Evolutionary conservation across 2,888 invertebrate genomes (phyloP).

Genomic region (Andrena camellia): DNA sequence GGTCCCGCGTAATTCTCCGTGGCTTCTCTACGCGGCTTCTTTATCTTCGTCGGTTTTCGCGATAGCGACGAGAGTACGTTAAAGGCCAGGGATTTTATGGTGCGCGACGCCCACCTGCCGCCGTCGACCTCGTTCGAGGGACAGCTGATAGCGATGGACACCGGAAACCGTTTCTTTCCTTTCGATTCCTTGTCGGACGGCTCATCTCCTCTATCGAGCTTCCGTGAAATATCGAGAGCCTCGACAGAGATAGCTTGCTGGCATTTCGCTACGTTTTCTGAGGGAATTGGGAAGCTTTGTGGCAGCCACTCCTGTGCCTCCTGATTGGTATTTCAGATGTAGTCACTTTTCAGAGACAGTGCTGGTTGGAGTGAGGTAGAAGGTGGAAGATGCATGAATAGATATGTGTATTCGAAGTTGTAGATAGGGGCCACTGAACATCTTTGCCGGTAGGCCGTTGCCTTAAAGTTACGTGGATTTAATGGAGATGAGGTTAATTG

Average conservation of each 20-base stretch:
- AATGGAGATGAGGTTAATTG: no score
- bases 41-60: conserved; percentile 25
- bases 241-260: background rate
- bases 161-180: conserved; percentile 53
- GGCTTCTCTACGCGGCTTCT: conserved; percentile 21
- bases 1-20: conserved; percentile 39
- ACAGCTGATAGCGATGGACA: conserved; percentile 52
- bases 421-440: no score
- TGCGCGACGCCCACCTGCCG: conserved; percentile 80
- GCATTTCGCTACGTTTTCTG: background rate
- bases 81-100: conserved; percentile 61
- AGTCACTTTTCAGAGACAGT: no score
- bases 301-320: no score
- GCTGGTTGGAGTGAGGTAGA: no score
- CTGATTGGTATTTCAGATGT: no score
- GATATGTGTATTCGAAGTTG: no score
- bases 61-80: conserved; percentile 18
- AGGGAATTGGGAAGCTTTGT: background rate
- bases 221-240: background rate
- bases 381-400: no score
- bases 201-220: conserved; percentile 4
- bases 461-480: no score
- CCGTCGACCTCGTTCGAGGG: conserved; percentile 43
- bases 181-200: conserved; percentile 30
- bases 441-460: no score